Evolutionary conservation across 2,113 vertebrate genomes (phyloP).

Genomic region (Micronisus gabar): DNA sequence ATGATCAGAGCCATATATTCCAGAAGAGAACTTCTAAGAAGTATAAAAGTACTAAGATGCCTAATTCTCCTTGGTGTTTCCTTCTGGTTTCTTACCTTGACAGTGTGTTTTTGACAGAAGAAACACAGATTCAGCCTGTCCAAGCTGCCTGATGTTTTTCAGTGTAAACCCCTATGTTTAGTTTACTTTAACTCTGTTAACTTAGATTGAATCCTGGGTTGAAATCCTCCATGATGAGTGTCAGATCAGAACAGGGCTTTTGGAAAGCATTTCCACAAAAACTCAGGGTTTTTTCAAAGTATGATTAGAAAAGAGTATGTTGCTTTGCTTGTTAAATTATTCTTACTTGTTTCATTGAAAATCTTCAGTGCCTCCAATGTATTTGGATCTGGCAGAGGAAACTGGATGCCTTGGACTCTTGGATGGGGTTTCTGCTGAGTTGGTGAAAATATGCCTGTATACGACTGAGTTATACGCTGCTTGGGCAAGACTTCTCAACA

Average conservation of each 20-base stretch:
- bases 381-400: not conserved
- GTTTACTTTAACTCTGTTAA: not conserved
- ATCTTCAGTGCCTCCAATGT: not conserved
- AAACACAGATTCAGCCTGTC: not conserved
- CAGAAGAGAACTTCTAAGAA: not conserved
- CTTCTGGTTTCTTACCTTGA: not conserved
- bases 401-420: not conserved
- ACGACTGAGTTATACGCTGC: not conserved
- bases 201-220: not conserved
- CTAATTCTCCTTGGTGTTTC: not conserved
- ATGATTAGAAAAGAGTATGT: not conserved
- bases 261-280: not conserved
- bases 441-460: not conserved
- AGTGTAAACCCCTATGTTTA: rapidly evolving
- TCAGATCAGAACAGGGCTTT: not conserved
- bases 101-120: not conserved
- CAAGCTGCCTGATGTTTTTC: not conserved
- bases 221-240: not conserved
- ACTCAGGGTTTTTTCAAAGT: rapidly evolving
- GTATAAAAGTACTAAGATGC: not conserved
- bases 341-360: not conserved
- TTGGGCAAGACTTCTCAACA: not conserved
- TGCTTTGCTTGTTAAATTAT: not conserved
- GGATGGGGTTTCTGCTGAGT: not conserved
- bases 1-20: not conserved